Base-by-base conservation (phyloP, 2,888 invertebrate species). In the Penaeus monodon region DNA sequence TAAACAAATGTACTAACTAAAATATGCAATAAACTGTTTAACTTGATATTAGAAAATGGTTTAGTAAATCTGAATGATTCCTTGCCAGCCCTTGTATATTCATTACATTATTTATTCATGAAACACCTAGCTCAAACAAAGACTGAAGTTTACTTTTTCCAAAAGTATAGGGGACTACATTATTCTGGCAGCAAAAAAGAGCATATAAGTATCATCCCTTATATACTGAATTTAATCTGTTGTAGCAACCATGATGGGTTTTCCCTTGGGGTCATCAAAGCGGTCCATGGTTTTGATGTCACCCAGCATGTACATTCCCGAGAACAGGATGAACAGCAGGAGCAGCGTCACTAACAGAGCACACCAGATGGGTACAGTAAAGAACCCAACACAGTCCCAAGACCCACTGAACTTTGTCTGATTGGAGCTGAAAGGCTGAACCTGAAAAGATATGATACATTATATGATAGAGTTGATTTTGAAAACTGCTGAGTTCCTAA, bases 181-280 rank as follows among this genome's bases (percentile, higher is more conserved):
- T 57, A 57, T 20, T 57, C 57, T 57, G 57, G 57, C 57, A 57
- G 57, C 57, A 14, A 57, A 57, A 57, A 57, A 20, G 57, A 57
- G 57, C 57, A 57, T 57, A 57, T 17, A 57, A 17, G 57, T 57
- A 57, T 20, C 57, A 57, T 57, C 57, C 4, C 20, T 57, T 57
- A 20, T 57, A 57, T 57, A 64, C n/a, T 64, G 57, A 57, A 57
- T 90, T 94, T 95, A 96, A 91, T 97, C 97, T 49, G 93, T 92
- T 49, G 95, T 96, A 84, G 91, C 86, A n/a, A 98, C 95, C 0
- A 96, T 96, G 89, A 99, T 97, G 8, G 97, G 96, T 93, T 99
- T 99, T 90, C 98, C 98, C 93, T 99, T 99, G 44, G 99, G 98
- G 93, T 99, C 99, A 92, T 99, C 99, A 92, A 98, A 99, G 91